Base-by-base conservation (phyloP, 2,113 vertebrate genomes). In the Mohoua ochrocephala region DNA sequence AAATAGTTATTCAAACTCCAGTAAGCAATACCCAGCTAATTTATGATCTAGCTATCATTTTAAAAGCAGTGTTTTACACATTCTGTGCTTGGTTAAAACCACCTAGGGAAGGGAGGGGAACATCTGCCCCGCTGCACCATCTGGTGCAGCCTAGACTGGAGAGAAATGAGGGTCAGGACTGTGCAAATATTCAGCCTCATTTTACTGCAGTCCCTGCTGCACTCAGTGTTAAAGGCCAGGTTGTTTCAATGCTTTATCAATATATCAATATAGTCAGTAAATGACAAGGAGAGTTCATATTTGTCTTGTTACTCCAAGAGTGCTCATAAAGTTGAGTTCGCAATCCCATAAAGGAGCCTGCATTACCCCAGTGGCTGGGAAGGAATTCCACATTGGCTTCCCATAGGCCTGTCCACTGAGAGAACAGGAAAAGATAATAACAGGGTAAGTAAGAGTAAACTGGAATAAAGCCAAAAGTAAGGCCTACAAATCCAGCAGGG, bases 381-480 rank as follows among this genome's bases (percentile, higher is more conserved):
- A 74, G 79, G 70, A 93, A 85, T 85, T 95, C 45, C 2, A 0
- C 3, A 3, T 26, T 65, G 47, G n/a, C 50, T 90, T 95, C 75
- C 60, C 59, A 49, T 50, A 47, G 54, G 27, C 31, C 31, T 73
- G 45, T 49, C 63, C 76, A 50, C 50, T 5, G 68, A 83, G 49
- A 91, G 31, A 83, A 84, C 71, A 83, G 61, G 82, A 96, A 95
- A 85, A 90, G 57, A 57, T n/a, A 88, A 70, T 41, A 85, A 86
- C 28, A 84, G 41, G 20, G n/a, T 84, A 84, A 96, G 75, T 28
- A 73, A 77, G 74, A 86, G 75, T 89, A 84, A 92, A 89, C 19
- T 56, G 59, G 91, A 79, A 77, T 61, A 65, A 89, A 91, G 88
- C 79, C 88, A 91, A 67, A 79, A 89, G 28, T 24, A 70, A 93